A percentile compares a stretch with the other conserved stretches of the same genome.
These are phyloP conservation scores for Megalopta genalis DNA, from an alignment of 1,140 invertebrate species.

Conservation along the genomic window DNA sequence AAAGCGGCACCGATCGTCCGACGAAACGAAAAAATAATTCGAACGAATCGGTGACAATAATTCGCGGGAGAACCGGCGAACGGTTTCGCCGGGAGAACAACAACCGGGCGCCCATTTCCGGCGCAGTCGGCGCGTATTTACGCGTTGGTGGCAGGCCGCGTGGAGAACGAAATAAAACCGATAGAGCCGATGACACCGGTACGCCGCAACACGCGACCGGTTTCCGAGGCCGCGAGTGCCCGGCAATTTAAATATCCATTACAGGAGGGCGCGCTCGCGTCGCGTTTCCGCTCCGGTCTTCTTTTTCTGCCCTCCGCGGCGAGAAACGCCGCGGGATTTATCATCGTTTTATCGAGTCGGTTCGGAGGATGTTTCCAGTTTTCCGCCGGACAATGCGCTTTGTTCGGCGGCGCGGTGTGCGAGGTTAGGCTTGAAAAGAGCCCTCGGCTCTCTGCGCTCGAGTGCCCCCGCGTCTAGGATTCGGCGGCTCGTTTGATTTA, in stretches of 20 bases:
- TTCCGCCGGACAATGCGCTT: constrained; percentile 20
- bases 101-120: not conserved
- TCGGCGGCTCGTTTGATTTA: constrained; percentile 37
- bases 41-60: no score
- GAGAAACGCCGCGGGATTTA: constrained; percentile 39
- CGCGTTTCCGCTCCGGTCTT: constrained; percentile 35
- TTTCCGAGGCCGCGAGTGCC: constrained; percentile 66
- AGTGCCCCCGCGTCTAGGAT: not conserved
- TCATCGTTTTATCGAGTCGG: constrained; percentile 34
- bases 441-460: not conserved
- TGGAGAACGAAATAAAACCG: constrained; percentile 70
- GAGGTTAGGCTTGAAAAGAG: constrained; percentile 2
- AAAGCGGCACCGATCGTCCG: no score
- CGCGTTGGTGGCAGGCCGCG: constrained; percentile 43
- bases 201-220: constrained; percentile 26
- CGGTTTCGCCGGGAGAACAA: no score
- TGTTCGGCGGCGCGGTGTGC: not conserved
- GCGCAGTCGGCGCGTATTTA: constrained; percentile 49
- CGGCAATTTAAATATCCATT: constrained; percentile 78
- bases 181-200: constrained; percentile 67
- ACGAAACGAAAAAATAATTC: no score
- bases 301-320: constrained; percentile 26
- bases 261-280: constrained; percentile 38
- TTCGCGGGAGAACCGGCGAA: no score
- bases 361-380: constrained; percentile 5